phyloP scores from a whole-genome alignment of 2,797 vertebrate species.

The Mus minutoides region DNA sequence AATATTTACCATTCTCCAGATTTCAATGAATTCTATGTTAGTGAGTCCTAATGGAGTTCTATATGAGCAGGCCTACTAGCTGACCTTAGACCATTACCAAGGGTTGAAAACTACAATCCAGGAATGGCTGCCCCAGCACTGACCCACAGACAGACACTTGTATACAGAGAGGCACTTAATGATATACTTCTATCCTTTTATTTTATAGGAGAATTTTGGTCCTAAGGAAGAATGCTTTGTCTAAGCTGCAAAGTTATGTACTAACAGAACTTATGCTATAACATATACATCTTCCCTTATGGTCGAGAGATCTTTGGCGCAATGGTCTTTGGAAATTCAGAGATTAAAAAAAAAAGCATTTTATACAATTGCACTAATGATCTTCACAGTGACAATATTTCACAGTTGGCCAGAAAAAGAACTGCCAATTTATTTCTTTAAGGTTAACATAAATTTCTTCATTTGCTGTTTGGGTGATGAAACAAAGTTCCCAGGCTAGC shows the following conservation, averaged over 20 bases:
- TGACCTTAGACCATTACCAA: not conserved
- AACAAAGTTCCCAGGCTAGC: not conserved
- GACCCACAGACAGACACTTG: not conserved
- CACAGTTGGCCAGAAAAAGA: not conserved
- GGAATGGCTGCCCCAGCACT: not conserved
- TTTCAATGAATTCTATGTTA: not conserved
- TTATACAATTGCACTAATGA: not conserved
- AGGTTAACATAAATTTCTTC: not conserved
- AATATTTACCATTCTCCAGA: not conserved
- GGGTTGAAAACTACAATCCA: not conserved
- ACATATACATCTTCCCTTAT: not conserved
- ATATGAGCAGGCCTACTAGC: not conserved
- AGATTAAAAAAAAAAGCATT: not conserved
- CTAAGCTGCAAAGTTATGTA: not conserved
- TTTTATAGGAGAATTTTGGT: conserved; percentile 1
- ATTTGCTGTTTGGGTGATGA: not conserved
- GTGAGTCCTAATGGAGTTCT: not conserved
- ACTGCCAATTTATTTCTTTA: not conserved
- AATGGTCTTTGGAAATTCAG: not conserved
- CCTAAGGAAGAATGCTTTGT: not conserved
- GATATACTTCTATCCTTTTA: not conserved
- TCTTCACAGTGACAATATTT: not conserved
- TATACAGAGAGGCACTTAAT: not conserved
- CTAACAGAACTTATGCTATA: too few species aligned
- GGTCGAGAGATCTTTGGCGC: not conserved